Evolutionary conservation across 1,140 invertebrate species (phyloP).

Genomic region (Antheraea pernyi): DNA sequence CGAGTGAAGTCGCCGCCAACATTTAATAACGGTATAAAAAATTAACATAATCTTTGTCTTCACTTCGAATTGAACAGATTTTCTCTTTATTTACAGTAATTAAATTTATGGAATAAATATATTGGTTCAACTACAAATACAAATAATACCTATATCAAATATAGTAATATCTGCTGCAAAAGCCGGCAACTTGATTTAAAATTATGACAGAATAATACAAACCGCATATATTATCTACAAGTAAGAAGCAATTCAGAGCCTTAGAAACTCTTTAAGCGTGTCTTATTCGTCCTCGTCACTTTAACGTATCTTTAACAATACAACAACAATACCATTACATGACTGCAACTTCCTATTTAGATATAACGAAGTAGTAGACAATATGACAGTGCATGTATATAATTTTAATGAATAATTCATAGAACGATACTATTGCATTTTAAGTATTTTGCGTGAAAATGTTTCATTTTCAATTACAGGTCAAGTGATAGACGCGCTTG

Average conservation of each 20-base stretch:
- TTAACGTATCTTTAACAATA: constrained; percentile 2
- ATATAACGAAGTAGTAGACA: background rate
- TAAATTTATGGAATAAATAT: too few relatives aligned
- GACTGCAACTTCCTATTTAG: constrained; percentile 8
- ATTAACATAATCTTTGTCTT: too few relatives aligned
- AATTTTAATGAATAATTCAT: background rate
- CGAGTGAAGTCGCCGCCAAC: too few relatives aligned
- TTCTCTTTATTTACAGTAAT: too few relatives aligned
- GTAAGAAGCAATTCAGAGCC: background rate
- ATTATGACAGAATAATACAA: background rate
- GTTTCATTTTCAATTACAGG: constrained; percentile 77
- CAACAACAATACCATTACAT: constrained; percentile 6
- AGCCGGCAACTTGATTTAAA: too few relatives aligned
- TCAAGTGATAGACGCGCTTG: constrained; percentile 91
- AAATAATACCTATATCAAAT: too few relatives aligned
- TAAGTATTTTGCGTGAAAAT: background rate
- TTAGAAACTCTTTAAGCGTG: background rate
- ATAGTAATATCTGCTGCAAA: too few relatives aligned
- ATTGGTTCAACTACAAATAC: too few relatives aligned
- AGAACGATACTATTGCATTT: background rate
- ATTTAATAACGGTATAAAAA: too few relatives aligned
- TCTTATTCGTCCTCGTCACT: background rate
- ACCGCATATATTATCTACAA: background rate
- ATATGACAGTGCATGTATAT: background rate
- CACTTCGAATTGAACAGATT: too few relatives aligned